Base-by-base conservation (phyloP, 23 tunicate species). In the Halocynthia aurantium region DNA sequence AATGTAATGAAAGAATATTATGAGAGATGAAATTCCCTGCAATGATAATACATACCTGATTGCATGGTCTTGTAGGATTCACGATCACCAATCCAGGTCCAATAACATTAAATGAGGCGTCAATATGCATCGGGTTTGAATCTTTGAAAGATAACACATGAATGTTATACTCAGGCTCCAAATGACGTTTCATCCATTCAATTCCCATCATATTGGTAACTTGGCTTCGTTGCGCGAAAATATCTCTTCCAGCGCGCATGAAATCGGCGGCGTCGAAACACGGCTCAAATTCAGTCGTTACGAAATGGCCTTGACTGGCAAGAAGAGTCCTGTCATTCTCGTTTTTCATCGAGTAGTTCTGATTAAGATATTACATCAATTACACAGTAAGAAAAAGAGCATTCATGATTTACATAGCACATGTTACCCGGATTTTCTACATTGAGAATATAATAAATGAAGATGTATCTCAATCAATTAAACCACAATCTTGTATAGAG, bases 221-320 rank as follows among this genome's bases (percentile, higher is more conserved):
- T 80, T 94, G 98, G 72, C 98, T 94, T 55, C 94, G 76, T 62
- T 94, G 98, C 8, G 66, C 98, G 62, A 94, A 94, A 52, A 94
- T 89, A 61, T 94, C 98, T 65, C 61, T 82, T 7, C 98, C 98
- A 18, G 90, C 89, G 71, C 98, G 62, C 12, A 87, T 87, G 80
- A 94, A 94, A 76, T 94, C 98, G 10, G 98, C 98, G 8, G 98
- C 90, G 71, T 94, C 98, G 60, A 94, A 94, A 69, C 89, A 84
- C 7, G 98, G 98, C 62, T 94, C 98, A 50, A 84, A 87, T 76
- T 94, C 98, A 4, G 98, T 94, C 8, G 98, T 94, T 52, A 94
- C 98, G 61, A 83, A 94, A 44, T 60, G 52, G 7, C 95, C 90
- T 54, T 70, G 49, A 50, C 8, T 49, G 62, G 94, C 94, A 5